Evolutionary conservation across 2,888 invertebrate genomes (phyloP).

Genomic region (Alentia gelatinosa): DNA sequence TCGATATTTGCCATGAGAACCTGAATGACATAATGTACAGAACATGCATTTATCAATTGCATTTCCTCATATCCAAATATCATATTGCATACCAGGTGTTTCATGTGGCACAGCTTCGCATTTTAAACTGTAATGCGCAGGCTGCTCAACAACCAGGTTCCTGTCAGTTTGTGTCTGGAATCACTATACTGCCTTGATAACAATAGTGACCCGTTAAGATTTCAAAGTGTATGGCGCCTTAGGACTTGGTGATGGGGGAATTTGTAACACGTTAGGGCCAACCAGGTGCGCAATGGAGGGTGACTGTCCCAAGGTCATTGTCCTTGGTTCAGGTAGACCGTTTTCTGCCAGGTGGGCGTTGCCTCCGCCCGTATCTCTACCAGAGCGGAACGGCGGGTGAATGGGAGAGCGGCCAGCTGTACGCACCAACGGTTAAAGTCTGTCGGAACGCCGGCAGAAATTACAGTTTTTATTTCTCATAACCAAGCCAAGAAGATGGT

Average conservation of each 20-base stretch:
- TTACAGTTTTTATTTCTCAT: slow-evolving; percentile 7
- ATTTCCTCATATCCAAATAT: too few relatives aligned
- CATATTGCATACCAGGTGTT: too few relatives aligned
- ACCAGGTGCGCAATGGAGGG: slow-evolving; percentile 14
- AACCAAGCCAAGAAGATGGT: background rate
- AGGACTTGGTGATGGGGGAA: background rate
- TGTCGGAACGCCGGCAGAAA: background rate
- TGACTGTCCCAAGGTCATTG: background rate
- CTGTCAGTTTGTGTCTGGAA: background rate
- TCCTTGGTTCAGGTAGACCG: background rate
- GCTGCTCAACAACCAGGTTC: too few relatives aligned
- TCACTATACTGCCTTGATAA: background rate
- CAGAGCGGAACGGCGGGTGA: background rate
- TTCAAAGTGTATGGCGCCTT: slow-evolving; percentile 24
- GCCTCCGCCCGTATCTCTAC: background rate
- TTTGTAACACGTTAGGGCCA: background rate
- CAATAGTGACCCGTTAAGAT: background rate
- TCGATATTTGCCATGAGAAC: background rate
- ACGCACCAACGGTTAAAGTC: slow-evolving; percentile 18
- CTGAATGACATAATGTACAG: background rate
- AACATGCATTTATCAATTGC: background rate
- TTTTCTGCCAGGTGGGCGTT: slow-evolving; percentile 38
- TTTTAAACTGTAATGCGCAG: too few relatives aligned
- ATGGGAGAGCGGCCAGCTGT: background rate
- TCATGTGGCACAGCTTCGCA: too few relatives aligned